phyloP scores from a whole-genome alignment of 2,888 invertebrate genomes.

The Smittia sp. region DNA sequence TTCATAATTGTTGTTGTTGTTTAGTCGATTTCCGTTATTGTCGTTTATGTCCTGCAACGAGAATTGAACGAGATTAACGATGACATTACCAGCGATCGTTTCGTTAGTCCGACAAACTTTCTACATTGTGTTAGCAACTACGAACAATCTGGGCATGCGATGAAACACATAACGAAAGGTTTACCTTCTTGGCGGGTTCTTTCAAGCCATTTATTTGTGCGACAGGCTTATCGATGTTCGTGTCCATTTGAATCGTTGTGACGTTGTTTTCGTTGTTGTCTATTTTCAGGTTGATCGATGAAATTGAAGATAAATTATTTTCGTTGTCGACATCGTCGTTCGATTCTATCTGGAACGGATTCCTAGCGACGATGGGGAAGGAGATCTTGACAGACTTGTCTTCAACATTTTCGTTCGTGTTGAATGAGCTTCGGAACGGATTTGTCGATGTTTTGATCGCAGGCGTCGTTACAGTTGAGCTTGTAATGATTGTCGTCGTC shows the following conservation, averaged over 20 bases:
- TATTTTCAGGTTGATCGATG: slow-evolving; percentile 20
- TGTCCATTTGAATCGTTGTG: slow-evolving; percentile 27
- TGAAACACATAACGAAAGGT: not conserved
- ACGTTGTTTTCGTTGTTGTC: slow-evolving; percentile 29
- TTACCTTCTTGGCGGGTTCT: slow-evolving; percentile 15
- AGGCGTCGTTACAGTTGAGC: not conserved
- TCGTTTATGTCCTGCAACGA: slow-evolving; percentile 56
- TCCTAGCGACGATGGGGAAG: slow-evolving; percentile 14
- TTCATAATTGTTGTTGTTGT: slow-evolving; percentile 62
- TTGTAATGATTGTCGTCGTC: slow-evolving; percentile 16
- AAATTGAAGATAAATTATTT: slow-evolving; percentile 14
- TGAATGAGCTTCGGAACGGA: slow-evolving; percentile 41
- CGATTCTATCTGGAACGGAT: slow-evolving; percentile 15
- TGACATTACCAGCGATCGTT: not conserved
- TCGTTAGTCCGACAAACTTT: not conserved
- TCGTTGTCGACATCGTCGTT: slow-evolving; percentile 30
- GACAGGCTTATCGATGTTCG: not conserved
- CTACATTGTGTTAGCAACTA: too few species aligned
- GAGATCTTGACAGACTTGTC: slow-evolving; percentile 35
- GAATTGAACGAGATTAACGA: slow-evolving; percentile 43
- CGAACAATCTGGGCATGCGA: not conserved
- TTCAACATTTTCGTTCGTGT: slow-evolving; percentile 9
- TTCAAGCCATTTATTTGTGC: not conserved
- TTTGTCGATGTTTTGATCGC: slow-evolving; percentile 42
- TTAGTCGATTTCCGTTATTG: slow-evolving; percentile 54